These are phyloP conservation scores for Mellilla xanthometata DNA, from an alignment of 2,888 invertebrate genomes.

Conservation along the genomic window DNA sequence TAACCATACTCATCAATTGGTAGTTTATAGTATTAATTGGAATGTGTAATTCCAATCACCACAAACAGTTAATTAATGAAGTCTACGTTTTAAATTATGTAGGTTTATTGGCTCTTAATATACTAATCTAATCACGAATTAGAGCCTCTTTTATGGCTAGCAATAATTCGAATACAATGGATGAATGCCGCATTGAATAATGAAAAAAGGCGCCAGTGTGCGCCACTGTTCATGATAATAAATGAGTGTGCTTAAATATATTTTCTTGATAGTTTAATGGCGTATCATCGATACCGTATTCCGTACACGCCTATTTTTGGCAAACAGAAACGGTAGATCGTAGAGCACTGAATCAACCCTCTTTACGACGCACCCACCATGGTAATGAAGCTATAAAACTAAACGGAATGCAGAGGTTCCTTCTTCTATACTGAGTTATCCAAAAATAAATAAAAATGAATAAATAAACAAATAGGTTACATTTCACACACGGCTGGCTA, in stretches of 20 bases:
- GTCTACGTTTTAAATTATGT: too few species aligned
- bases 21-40: too few species aligned
- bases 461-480: too few species aligned
- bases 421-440: neutral
- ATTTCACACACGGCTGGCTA: too few species aligned
- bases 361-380: conserved; percentile 8
- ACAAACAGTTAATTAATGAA: too few species aligned
- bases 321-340: conserved; percentile 7
- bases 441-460: too few species aligned
- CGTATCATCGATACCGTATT: conserved; percentile 10
- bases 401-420: conserved; percentile 8
- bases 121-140: neutral
- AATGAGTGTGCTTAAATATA: too few species aligned
- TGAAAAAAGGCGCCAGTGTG: neutral
- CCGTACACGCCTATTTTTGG: conserved; percentile 8
- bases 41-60: too few species aligned
- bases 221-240: too few species aligned
- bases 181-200: neutral
- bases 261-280: conserved; percentile 12
- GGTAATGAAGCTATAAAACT: conserved; percentile 14
- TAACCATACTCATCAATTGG: too few species aligned
- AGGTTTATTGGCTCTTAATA: too few species aligned
- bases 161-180: neutral
- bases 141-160: neutral
- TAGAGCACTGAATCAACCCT: conserved; percentile 1